A percentile compares a stretch with the other conserved stretches of the same genome.
Evolutionary conservation across 2,888 invertebrate species (phyloP).

Genomic region (Zaprionus obscuricornis): DNA sequence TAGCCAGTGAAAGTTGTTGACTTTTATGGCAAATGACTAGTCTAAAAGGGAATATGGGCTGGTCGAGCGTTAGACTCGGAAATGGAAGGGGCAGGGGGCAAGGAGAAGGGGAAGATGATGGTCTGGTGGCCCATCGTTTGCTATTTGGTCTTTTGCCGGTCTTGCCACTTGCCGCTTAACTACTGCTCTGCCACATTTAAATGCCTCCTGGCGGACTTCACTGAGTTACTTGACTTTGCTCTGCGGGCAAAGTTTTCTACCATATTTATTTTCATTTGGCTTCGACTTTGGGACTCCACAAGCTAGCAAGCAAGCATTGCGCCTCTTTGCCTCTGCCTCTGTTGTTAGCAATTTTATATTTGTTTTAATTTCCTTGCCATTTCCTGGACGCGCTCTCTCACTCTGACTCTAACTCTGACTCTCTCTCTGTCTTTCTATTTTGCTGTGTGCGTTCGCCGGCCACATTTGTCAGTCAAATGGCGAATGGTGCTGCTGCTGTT

Average conservation of each 20-base stretch:
- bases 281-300: too few relatives aligned
- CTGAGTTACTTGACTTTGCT: constrained; percentile 25
- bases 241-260: constrained; percentile 52
- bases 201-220: constrained; percentile 43
- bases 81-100: neutral
- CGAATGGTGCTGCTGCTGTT: constrained; percentile 6
- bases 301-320: constrained; percentile 15
- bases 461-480: constrained; percentile 76
- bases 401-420: too few relatives aligned
- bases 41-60: too few relatives aligned
- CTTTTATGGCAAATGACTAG: constrained; percentile 67
- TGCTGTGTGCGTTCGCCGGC: constrained; percentile 39
- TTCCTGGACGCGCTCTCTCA: constrained; percentile 65
- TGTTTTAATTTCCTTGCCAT: constrained; percentile 77
- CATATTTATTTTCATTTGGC: constrained; percentile 70
- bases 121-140: too few relatives aligned
- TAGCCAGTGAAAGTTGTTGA: constrained; percentile 70
- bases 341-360: constrained; percentile 70
- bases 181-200: constrained; percentile 51
- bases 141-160: constrained; percentile 12
- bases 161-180: constrained; percentile 33
- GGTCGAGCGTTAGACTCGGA: constrained; percentile 8
- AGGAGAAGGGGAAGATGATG: too few relatives aligned
- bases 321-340: neutral
- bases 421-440: too few relatives aligned